These are phyloP conservation scores for Mionectes macconnelli DNA, from an alignment of 2,113 vertebrate genomes.

Conservation along the genomic window DNA sequence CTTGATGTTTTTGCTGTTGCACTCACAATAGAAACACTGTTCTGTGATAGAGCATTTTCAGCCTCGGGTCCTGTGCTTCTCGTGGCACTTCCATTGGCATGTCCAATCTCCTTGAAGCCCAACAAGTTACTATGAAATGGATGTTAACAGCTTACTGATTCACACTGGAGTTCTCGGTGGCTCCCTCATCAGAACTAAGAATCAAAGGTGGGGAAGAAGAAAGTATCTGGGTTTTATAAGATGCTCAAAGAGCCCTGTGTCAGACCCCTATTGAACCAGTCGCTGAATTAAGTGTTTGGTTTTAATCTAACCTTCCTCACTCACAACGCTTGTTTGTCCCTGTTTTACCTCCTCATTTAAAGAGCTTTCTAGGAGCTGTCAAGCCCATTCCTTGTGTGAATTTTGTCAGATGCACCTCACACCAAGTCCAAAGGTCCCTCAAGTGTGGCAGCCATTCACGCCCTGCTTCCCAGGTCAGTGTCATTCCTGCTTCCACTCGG, in stretches of 20 bases:
- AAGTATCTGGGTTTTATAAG: background rate
- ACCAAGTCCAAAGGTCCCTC: background rate
- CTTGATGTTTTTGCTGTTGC: background rate
- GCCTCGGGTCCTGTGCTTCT: background rate
- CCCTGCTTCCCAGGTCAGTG: background rate
- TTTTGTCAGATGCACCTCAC: background rate
- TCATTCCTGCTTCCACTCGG: background rate
- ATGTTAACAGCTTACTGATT: background rate
- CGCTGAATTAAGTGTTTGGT: background rate
- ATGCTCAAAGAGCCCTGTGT: background rate
- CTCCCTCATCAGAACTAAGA: background rate
- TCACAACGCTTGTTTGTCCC: background rate
- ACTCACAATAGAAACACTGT: background rate
- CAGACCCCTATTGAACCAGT: background rate
- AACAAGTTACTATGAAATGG: background rate
- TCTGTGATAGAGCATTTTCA: background rate
- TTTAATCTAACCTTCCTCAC: background rate
- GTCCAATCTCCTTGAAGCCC: background rate
- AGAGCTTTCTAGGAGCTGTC: background rate
- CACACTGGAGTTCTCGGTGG: background rate
- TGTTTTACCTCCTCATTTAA: background rate
- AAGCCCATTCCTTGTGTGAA: background rate
- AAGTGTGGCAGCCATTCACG: fast-evolving
- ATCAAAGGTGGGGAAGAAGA: background rate
- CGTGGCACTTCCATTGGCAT: background rate